Conservation (phyloP, 2,888 invertebrate genomes). For the Drosophila peninsularis region DNA sequence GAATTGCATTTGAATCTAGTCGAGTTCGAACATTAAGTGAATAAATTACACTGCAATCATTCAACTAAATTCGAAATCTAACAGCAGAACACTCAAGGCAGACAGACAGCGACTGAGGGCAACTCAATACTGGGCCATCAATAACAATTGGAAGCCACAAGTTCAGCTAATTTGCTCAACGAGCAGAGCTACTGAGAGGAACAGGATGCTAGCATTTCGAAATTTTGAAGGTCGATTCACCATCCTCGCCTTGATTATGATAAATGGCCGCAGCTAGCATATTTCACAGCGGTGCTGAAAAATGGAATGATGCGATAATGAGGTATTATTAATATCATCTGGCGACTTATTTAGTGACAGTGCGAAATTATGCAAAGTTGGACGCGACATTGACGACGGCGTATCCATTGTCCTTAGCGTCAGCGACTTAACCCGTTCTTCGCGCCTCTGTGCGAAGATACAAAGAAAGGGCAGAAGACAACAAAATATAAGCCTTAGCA, state of each 20-base stretch:
- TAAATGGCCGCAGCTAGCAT: conserved; percentile 63
- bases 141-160: conserved; percentile 60
- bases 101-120: not conserved
- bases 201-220: conserved; percentile 9
- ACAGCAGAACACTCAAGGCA: not conserved
- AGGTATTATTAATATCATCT: conserved; percentile 79
- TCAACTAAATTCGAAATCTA: conserved; percentile 32
- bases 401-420: conserved; percentile 14
- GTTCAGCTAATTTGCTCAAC: conserved; percentile 30
- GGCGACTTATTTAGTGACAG: conserved; percentile 73
- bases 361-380: conserved; percentile 63
- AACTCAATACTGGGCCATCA: conserved; percentile 49
- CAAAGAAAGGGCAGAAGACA: not conserved
- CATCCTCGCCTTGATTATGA: conserved; percentile 63
- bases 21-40: conserved; percentile 13
- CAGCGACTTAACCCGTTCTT: conserved; percentile 50
- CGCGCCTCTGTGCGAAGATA: conserved; percentile 16
- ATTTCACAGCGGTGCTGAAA: conserved; percentile 65
- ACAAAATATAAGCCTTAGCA: conserved; percentile 46
- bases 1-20: conserved; percentile 13
- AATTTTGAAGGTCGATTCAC: conserved; percentile 55
- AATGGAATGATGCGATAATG: conserved; percentile 71
- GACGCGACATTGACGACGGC: conserved; percentile 44
- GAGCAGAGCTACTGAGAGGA: conserved; percentile 15
- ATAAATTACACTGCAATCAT: conserved; percentile 39